phyloP scores from a whole-genome alignment of 1,140 invertebrate species.

The Piezodorus guildinii region DNA sequence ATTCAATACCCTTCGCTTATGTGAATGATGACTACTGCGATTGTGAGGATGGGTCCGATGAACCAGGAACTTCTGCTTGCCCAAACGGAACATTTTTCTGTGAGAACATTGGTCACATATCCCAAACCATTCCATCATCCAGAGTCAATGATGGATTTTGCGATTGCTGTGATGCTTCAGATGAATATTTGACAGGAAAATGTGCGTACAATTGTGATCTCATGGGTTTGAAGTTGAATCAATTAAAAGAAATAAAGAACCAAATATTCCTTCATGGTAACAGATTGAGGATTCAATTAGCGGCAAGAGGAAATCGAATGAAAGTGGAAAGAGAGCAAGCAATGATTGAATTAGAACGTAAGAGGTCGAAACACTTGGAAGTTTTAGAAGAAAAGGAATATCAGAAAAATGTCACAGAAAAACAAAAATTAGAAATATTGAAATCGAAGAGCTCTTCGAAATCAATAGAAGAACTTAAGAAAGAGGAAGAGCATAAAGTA shows the following conservation, averaged over 20 bases:
- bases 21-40: slow-evolving; percentile 99
- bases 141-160: slow-evolving; percentile 94
- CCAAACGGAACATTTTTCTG: slow-evolving; percentile 79
- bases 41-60: slow-evolving; percentile 86
- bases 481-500: neutral
- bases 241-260: slow-evolving; percentile 56
- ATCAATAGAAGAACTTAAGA: neutral
- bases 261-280: slow-evolving; percentile 66
- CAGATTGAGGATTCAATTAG: slow-evolving; percentile 61
- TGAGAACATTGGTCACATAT: slow-evolving; percentile 71
- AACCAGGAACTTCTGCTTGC: slow-evolving; percentile 91
- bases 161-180: slow-evolving; percentile 93
- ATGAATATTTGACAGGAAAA: slow-evolving; percentile 61
- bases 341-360: slow-evolving; percentile 49
- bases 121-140: slow-evolving; percentile 70
- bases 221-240: slow-evolving; percentile 62
- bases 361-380: slow-evolving; percentile 36
- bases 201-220: slow-evolving; percentile 75
- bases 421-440: slow-evolving; percentile 49
- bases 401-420: slow-evolving; percentile 38
- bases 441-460: neutral
- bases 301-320: slow-evolving; percentile 58
- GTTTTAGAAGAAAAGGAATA: neutral
- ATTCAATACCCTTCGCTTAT: slow-evolving; percentile 65
- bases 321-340: slow-evolving; percentile 49